Evolutionary conservation across 2,888 invertebrate genomes (phyloP).

Genomic region (Sarcophaga caerulescens): DNA sequence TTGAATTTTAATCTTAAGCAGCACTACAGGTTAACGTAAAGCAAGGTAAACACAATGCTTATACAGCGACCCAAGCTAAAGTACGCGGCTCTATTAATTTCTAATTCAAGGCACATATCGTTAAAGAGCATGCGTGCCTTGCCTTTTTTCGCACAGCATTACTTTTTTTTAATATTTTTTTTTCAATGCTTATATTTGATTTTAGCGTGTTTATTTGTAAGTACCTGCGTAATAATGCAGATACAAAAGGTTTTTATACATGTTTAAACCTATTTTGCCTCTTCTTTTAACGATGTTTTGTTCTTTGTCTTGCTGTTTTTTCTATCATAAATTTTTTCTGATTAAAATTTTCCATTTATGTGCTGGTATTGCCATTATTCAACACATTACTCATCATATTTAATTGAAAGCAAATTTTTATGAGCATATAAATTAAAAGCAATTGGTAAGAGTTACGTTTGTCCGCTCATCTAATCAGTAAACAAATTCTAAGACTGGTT

Average conservation of each 20-base stretch:
- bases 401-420: constrained; percentile 52
- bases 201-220: not conserved
- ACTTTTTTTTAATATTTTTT: constrained; percentile 12
- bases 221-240: constrained; percentile 46
- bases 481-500: too few relatives aligned
- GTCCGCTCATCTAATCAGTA: not conserved
- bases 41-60: not conserved
- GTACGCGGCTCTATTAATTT: constrained; percentile 18
- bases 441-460: not conserved
- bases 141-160: constrained; percentile 44
- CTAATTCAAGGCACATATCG: constrained; percentile 48
- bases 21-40: too few relatives aligned
- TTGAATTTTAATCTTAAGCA: too few relatives aligned
- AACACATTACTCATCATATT: constrained; percentile 55
- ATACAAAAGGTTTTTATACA: not conserved
- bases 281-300: too few relatives aligned
- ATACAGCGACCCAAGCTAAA: not conserved
- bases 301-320: constrained; percentile 6
- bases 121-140: constrained; percentile 57
- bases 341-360: constrained; percentile 31
- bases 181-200: not conserved
- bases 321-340: constrained; percentile 39
- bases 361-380: constrained; percentile 13
- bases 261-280: too few relatives aligned
- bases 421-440: constrained; percentile 38